phyloP scores from a whole-genome alignment of 2,888 invertebrate species.

The Nomada flava region DNA sequence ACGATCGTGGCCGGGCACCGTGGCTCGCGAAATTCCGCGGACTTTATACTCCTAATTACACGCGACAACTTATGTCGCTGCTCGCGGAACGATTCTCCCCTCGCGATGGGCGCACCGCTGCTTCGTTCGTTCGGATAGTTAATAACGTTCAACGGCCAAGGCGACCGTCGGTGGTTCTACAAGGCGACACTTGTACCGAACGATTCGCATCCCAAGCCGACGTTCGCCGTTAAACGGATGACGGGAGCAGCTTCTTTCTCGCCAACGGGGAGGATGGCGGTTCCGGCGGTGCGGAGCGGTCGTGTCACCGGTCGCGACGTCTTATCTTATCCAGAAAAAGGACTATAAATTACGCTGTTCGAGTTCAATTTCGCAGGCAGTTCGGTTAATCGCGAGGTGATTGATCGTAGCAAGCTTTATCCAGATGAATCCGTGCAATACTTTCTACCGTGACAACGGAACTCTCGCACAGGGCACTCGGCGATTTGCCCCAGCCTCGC shows the following conservation, averaged over 20 bases:
- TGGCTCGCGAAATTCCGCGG: conserved; percentile 76
- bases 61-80: conserved; percentile 77
- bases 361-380: conserved; percentile 67
- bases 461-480: conserved; percentile 61
- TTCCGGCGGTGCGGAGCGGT: conserved; percentile 30
- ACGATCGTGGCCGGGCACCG: conserved; percentile 65
- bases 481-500: conserved; percentile 24
- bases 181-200: conserved; percentile 4
- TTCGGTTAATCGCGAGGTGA: conserved; percentile 68
- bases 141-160: conserved; percentile 30
- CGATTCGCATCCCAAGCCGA: neutral
- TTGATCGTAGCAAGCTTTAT: conserved; percentile 68
- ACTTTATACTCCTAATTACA: conserved; percentile 82
- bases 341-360: conserved; percentile 62
- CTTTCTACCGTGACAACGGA: conserved; percentile 62
- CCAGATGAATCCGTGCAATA: conserved; percentile 72
- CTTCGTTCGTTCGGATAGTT: conserved; percentile 44
- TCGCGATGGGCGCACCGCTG: conserved; percentile 35
- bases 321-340: conserved; percentile 60
- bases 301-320: conserved; percentile 46
- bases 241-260: neutral
- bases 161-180: conserved; percentile 11
- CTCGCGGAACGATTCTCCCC: conserved; percentile 44
- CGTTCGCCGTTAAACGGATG: neutral
- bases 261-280: neutral